Conservation (phyloP, 2,113 vertebrate species). For the Peromyscus maniculatus region DNA sequence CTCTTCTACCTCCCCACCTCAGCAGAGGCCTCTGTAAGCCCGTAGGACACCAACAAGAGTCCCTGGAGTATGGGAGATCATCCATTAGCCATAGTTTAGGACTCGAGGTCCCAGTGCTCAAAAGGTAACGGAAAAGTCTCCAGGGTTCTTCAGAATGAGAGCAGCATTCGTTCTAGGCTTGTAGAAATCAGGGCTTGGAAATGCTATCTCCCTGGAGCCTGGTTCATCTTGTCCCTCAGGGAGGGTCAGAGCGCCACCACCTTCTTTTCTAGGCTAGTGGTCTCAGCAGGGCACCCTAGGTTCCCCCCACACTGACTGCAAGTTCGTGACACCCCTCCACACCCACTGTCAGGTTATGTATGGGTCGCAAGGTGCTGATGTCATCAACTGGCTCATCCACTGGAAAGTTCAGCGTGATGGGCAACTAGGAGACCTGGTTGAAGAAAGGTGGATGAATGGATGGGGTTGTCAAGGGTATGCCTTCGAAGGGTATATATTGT, state of each 20-base stretch:
- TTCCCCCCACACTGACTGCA: neutral
- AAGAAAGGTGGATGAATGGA: neutral
- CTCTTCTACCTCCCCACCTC: neutral
- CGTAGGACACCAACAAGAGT: neutral
- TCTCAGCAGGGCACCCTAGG: neutral
- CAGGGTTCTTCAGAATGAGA: neutral
- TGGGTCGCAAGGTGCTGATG: neutral
- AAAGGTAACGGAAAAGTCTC: neutral
- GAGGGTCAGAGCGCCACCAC: neutral
- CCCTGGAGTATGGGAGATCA: neutral
- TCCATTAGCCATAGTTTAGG: neutral
- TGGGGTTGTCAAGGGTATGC: neutral
- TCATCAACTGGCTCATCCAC: neutral
- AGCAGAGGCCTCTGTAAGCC: neutral
- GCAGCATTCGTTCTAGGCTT: neutral
- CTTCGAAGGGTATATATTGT: neutral
- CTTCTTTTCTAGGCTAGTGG: neutral
- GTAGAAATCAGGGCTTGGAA: rapidly evolving
- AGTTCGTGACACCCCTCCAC: neutral
- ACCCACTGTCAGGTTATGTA: neutral
- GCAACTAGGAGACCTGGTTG: neutral
- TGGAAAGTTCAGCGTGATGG: neutral
- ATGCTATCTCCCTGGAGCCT: rapidly evolving
- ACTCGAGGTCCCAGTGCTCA: neutral
- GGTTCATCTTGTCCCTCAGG: neutral